Evolutionary conservation across 2,113 vertebrate species (phyloP).

Genomic region (Circaetus gallicus): DNA sequence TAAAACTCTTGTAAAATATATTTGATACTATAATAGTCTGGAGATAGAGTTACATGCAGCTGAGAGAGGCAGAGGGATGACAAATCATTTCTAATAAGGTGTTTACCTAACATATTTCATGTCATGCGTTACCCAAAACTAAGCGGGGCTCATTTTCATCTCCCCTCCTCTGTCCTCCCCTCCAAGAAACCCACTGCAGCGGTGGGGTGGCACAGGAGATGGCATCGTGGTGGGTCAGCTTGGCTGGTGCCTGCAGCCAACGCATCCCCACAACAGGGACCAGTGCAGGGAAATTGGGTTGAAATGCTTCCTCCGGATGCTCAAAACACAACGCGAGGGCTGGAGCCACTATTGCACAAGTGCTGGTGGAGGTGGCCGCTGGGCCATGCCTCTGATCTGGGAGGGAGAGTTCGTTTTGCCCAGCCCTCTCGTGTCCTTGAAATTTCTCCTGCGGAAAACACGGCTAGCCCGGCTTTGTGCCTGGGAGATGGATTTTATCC

Average conservation of each 20-base stretch:
- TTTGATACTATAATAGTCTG: slow-evolving; percentile 85
- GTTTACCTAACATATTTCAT: slow-evolving; percentile 27
- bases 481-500: slow-evolving; percentile 56
- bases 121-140: not conserved
- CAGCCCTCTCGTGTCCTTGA: not conserved
- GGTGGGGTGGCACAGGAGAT: not conserved
- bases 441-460: not conserved
- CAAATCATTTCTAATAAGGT: slow-evolving; percentile 72
- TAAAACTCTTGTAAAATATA: slow-evolving; percentile 87
- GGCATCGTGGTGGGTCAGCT: not conserved
- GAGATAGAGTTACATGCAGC: slow-evolving; percentile 77
- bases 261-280: fast-evolving
- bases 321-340: not conserved
- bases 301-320: not conserved
- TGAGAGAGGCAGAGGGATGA: slow-evolving; percentile 69
- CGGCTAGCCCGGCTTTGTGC: not conserved
- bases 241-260: not conserved
- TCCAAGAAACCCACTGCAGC: not conserved
- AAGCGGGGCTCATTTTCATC: not conserved
- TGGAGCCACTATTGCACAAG: not conserved
- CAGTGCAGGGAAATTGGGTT: not conserved
- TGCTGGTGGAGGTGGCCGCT: not conserved
- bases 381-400: not conserved
- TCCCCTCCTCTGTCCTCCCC: not conserved
- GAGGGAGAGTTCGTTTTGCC: not conserved